Base-by-base conservation (phyloP, 30 jellyfish, hydroid and myxozoan genomes). In the Hydractinia symbiolongicarpus region DNA sequence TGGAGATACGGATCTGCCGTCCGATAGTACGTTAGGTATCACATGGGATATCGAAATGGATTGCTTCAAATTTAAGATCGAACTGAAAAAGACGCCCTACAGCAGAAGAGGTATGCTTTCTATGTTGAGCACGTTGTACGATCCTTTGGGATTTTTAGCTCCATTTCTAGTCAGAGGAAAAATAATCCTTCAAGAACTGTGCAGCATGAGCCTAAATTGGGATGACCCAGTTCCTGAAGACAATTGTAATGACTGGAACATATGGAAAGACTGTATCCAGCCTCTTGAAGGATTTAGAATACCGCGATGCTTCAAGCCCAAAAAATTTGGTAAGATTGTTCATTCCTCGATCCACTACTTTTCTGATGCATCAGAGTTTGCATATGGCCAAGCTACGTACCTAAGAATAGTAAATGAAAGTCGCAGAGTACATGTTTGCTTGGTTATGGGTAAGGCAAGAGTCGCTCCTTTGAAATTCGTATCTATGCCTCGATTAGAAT, bases 21-120 rank as follows among this genome's bases (percentile, higher is more conserved):
- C 53, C 53, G 79, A 68, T 14, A n/a, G 53, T 11, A 21, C 53
- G 50, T 21, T 68, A 11, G 79, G 79, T 11, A 14, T 68, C 15
- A 11, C 14, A n/a, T 21, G 21, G 53, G 53, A 68, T 21, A 68
- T 49, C n/a, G 79, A 68, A 21, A 68, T n/a, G 21, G 79, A 68
- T 21, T 14, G 14, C 14, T 68, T 68, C 21, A 21, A n/a, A n/a
- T 68, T 68, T 21, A 55, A 53, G 54, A 54, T 56, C 49, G 16
- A 20, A 1, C 55, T 14, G 50, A 77, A 58, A 51, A 54, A 77
- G 53, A 77, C 54, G 56, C 85, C 85, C 50, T 53, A 16, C 55
- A 77, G 82, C 30, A 77, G 82, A 53, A 77, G 85, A 56, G 85
- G 83, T 9, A 77, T 77, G 85, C 81, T 77, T 53, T 77, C 85